Evolutionary conservation across 2,113 vertebrate genomes (phyloP).

Genomic region (Syngnathoides biaculeatus): DNA sequence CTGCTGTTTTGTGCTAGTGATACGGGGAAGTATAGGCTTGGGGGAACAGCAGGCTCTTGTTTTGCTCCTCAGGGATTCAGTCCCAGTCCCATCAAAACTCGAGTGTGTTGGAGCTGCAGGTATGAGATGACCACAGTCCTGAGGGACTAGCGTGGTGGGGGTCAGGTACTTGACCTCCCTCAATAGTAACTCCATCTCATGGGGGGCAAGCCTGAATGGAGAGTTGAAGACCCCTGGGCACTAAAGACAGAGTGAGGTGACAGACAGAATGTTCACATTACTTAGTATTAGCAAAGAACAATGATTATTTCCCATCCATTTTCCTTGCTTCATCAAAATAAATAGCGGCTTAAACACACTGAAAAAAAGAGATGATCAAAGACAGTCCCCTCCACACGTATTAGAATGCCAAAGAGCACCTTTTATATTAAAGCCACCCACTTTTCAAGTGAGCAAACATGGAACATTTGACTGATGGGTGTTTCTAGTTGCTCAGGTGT

Average conservation of each 20-base stretch:
- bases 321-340: not conserved
- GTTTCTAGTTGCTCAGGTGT: no score
- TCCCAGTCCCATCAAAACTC: constrained; percentile 13
- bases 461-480: no score
- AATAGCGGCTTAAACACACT: not conserved
- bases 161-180: constrained; percentile 73
- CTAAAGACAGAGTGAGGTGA: constrained; percentile 59
- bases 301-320: not conserved
- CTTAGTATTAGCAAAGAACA: not conserved
- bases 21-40: constrained; percentile 72
- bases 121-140: constrained; percentile 29
- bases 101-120: constrained; percentile 22
- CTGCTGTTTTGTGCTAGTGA: constrained; percentile 78
- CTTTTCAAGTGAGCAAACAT: no score
- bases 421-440: no score
- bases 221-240: constrained; percentile 89
- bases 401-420: no score
- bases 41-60: constrained; percentile 42
- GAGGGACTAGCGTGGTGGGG: constrained; percentile 40
- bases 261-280: not conserved
- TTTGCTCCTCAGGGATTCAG: constrained; percentile 40
- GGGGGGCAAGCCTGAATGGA: constrained; percentile 78
- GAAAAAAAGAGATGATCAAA: not conserved
- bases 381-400: no score
- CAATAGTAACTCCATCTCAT: constrained; percentile 84